Conservation (phyloP, 92 coral and sea anemone species). For the Pocillopora meandrina region DNA sequence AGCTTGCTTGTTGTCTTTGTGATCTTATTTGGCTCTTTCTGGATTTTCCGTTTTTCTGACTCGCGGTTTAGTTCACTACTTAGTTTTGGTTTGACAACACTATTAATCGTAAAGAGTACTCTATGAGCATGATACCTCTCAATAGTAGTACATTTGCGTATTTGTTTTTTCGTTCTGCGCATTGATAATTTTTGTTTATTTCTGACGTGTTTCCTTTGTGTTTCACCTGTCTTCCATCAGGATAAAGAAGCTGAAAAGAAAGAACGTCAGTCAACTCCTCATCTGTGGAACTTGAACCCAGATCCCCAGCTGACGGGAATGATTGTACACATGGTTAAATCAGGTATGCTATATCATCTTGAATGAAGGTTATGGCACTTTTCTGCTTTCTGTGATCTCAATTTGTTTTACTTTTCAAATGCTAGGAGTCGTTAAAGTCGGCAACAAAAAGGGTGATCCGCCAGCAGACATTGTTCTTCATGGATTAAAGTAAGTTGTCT, state of each 20-base stretch:
- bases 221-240: slow-evolving; percentile 16
- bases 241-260: slow-evolving; percentile 87
- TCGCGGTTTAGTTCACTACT: too few species aligned
- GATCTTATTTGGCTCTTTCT: too few species aligned
- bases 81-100: too few species aligned
- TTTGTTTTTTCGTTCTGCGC: background rate
- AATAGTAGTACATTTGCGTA: background rate
- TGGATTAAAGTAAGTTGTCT: slow-evolving; percentile 83
- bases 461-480: slow-evolving; percentile 82
- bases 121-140: background rate
- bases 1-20: too few species aligned
- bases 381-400: background rate
- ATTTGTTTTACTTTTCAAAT: background rate
- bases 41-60: too few species aligned
- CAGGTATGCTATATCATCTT: slow-evolving; percentile 51
- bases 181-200: background rate
- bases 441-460: slow-evolving; percentile 93
- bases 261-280: slow-evolving; percentile 90
- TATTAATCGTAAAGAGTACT: too few species aligned
- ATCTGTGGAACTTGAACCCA: slow-evolving; percentile 95
- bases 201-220: background rate
- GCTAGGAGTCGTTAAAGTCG: slow-evolving; percentile 77
- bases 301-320: slow-evolving; percentile 93
- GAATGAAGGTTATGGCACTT: background rate
- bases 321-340: slow-evolving; percentile 82